Evolutionary conservation across 2,797 vertebrate genomes (phyloP).

Genomic region (Sebastes iracundus): DNA sequence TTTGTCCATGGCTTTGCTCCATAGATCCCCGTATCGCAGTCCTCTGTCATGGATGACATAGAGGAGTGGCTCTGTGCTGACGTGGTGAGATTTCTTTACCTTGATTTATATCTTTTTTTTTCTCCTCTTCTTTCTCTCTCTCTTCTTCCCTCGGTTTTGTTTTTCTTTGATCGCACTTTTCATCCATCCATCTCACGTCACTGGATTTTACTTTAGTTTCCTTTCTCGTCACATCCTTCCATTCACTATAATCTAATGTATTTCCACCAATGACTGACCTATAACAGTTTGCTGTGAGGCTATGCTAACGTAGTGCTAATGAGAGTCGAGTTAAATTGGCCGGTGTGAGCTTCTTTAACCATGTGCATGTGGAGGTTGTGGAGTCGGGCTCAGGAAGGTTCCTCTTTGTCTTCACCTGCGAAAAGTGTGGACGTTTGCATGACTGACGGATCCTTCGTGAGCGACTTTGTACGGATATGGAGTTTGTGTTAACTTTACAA

Average conservation of each 20-base stretch:
- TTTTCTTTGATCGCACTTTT: conserved; percentile 30
- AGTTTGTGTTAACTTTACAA: conserved; percentile 12
- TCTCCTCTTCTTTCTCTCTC: conserved; percentile 10
- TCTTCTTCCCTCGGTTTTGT: not conserved
- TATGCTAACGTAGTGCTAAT: conserved; percentile 30
- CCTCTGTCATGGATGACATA: conserved; percentile 99
- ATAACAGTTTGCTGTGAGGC: conserved; percentile 13
- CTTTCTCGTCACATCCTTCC: conserved; percentile 30
- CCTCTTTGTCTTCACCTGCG: not conserved
- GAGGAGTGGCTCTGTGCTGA: conserved; percentile 99
- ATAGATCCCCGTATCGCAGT: conserved; percentile 98
- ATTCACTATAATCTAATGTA: conserved; percentile 21
- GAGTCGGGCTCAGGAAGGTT: not conserved
- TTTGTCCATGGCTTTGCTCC: conserved; percentile 88
- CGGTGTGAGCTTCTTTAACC: not conserved
- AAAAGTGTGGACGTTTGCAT: conserved; percentile 27
- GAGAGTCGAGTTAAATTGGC: not conserved
- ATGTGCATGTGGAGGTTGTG: conserved; percentile 41
- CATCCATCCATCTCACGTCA: conserved; percentile 35
- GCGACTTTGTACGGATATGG: conserved; percentile 3
- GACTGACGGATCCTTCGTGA: conserved; percentile 16
- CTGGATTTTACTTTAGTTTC: conserved; percentile 25
- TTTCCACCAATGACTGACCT: conserved; percentile 44
- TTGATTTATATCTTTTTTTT: conserved; percentile 75
- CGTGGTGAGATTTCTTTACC: conserved; percentile 95